These are phyloP conservation scores for Aphelenchoides fujianensis DNA, from an alignment of 1,140 invertebrate species.

Conservation along the genomic window DNA sequence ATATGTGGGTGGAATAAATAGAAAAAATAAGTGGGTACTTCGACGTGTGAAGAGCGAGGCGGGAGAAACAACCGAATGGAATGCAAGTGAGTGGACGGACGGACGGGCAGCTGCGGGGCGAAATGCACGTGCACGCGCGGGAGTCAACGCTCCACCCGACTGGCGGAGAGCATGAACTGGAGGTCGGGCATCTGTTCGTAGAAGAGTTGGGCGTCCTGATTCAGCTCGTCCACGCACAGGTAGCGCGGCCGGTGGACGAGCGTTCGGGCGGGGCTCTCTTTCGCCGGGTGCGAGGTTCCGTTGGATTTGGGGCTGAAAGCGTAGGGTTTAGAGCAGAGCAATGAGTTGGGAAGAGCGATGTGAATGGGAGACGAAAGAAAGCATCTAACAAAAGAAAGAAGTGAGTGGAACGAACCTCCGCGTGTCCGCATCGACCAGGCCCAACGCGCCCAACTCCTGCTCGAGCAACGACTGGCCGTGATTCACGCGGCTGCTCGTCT, in stretches of 20 bases:
- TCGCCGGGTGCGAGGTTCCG: not conserved
- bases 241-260: not conserved
- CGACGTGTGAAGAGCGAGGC: not conserved
- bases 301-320: not conserved
- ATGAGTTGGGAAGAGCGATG: too few species aligned
- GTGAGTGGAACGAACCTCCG: not conserved
- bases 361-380: not conserved
- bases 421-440: not conserved
- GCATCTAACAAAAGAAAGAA: too few species aligned
- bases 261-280: not conserved
- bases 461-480: conserved; percentile 28
- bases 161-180: conserved; percentile 35
- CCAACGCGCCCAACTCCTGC: conserved; percentile 35
- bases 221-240: conserved; percentile 25
- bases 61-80: not conserved
- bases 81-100: too few species aligned
- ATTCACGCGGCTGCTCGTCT: conserved; percentile 9
- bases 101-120: too few species aligned
- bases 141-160: too few species aligned
- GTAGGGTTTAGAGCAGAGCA: not conserved
- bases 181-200: conserved; percentile 34
- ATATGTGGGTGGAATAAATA: not conserved
- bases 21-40: not conserved
- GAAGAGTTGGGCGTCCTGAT: conserved; percentile 32
- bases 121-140: too few species aligned